Evolutionary conservation across 2,888 invertebrate species (phyloP).

Genomic region (Gasteruption jaculator): DNA sequence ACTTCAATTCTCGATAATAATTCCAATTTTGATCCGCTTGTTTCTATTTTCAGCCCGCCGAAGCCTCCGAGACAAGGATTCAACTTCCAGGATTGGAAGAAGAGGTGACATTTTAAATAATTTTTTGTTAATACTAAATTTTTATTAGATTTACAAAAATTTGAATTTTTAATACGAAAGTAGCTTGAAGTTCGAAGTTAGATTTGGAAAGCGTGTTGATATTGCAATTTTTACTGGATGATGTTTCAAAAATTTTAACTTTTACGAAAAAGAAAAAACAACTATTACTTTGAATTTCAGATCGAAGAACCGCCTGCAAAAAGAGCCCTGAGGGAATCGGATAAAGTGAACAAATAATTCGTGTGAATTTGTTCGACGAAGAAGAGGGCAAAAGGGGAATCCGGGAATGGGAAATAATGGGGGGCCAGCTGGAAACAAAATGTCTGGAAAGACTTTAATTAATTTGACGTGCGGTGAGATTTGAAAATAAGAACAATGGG

Average conservation of each 20-base stretch:
- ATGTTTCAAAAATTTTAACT: not conserved
- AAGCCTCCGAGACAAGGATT: conserved; percentile 77
- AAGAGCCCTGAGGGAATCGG: conserved; percentile 47
- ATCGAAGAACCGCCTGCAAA: conserved; percentile 49
- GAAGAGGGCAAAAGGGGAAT: conserved; percentile 15
- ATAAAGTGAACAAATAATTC: conserved; percentile 48
- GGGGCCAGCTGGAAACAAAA: conserved; percentile 26
- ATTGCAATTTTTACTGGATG: not conserved
- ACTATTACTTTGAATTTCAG: conserved; percentile 29
- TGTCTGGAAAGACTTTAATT: conserved; percentile 34
- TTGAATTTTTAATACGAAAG: not conserved
- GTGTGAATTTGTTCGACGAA: conserved; percentile 8
- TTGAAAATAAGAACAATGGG: too few species aligned
- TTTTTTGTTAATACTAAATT: not conserved
- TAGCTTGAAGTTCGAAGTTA: not conserved
- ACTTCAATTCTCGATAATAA: not conserved
- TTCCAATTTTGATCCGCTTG: too few species aligned
- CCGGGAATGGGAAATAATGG: conserved; percentile 15
- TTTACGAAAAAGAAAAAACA: not conserved
- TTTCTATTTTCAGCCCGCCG: conserved; percentile 64
- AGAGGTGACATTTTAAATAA: conserved; percentile 37
- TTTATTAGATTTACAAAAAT: too few species aligned
- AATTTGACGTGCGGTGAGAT: conserved; percentile 33
- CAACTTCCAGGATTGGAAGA: conserved; percentile 68
- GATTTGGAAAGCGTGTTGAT: conserved; percentile 2